Percentiles rank a stretch among this genome's conserved stretches.
phyloP scores from a whole-genome alignment of 2,797 vertebrate species.

The Oreochromis grahami region DNA sequence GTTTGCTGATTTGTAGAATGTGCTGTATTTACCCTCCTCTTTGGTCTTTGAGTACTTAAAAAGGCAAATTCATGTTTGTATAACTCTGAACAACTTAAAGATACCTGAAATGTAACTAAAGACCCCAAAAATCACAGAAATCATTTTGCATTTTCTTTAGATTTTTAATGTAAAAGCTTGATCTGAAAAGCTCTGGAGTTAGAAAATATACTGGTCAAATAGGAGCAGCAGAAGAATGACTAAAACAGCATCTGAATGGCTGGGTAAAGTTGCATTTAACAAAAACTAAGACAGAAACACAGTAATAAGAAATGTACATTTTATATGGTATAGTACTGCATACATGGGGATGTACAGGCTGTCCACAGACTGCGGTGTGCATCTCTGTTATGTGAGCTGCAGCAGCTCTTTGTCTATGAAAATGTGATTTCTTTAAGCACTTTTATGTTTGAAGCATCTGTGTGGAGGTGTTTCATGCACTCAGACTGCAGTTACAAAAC shows the following conservation, averaged over 20 bases:
- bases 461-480: slow-evolving; percentile 29
- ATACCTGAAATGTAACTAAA: background rate
- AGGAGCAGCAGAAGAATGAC: background rate
- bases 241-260: background rate
- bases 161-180: rapidly evolving
- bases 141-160: background rate
- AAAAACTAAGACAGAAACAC: background rate
- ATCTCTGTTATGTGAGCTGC: background rate
- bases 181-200: background rate
- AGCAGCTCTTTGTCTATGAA: background rate
- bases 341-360: background rate
- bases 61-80: background rate
- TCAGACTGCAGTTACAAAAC: slow-evolving; percentile 32
- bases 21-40: background rate
- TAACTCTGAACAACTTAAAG: background rate
- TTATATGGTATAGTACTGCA: background rate
- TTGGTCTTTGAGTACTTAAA: background rate
- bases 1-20: background rate
- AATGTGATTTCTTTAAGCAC: slow-evolving; percentile 31
- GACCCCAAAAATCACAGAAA: background rate
- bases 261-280: background rate
- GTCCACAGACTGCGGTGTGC: rapidly evolving
- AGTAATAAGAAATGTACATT: background rate
- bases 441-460: background rate
- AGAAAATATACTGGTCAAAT: background rate